These are phyloP conservation scores for Xyliphius kryptos DNA, from an alignment of 2,113 vertebrate species.

Conservation along the genomic window DNA sequence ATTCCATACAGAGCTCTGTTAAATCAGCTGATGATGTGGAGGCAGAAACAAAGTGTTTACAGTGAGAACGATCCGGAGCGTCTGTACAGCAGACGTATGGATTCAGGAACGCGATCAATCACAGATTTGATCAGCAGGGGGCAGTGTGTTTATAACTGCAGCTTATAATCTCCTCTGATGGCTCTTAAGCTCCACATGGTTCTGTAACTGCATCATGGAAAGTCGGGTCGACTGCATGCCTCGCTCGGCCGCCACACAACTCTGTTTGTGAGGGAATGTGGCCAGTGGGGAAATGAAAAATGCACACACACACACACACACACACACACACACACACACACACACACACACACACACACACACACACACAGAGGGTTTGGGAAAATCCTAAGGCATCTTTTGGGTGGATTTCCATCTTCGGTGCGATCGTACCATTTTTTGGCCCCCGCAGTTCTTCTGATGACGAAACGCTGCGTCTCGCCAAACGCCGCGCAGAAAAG, in stretches of 20 bases:
- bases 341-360: conserved; percentile 8
- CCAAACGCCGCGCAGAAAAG: conserved; percentile 7
- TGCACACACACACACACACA: conserved; percentile 23
- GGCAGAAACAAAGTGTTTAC: no score
- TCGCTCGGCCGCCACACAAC: conserved; percentile 14
- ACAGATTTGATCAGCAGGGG: no score
- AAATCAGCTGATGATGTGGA: no score
- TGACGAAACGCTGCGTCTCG: conserved; percentile 10
- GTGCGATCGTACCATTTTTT: conserved; percentile 15
- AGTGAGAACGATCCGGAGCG: no score
- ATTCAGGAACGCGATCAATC: no score
- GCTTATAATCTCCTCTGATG: background rate
- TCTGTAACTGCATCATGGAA: conserved; percentile 45
- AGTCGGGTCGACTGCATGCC: conserved; percentile 17
- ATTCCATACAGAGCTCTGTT: no score
- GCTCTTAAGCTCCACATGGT: conserved; percentile 27
- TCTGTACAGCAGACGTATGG: no score
- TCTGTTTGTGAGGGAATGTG: conserved; percentile 32
- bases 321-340: conserved; percentile 19
- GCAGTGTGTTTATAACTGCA: background rate
- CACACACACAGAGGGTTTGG: conserved; percentile 24
- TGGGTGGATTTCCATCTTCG: conserved; percentile 41
- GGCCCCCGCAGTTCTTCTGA: background rate
- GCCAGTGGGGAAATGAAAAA: conserved; percentile 24
- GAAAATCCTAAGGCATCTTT: conserved; percentile 26